phyloP scores from a whole-genome alignment of 2,888 invertebrate species.

The Protophormia terraenovae region DNA sequence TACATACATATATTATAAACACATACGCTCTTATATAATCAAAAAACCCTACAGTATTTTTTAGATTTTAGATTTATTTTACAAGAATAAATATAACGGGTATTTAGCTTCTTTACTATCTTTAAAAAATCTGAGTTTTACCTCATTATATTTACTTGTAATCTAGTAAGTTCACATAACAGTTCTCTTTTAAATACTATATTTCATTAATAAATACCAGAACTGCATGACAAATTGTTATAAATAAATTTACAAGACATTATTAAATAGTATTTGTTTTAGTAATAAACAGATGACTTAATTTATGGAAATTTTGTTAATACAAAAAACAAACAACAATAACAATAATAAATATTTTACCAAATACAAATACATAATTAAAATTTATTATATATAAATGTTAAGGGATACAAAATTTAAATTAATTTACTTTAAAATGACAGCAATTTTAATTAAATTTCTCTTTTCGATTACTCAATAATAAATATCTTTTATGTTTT shows the following conservation, averaged over 20 bases:
- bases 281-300: constrained; percentile 40
- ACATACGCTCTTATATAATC: too few species aligned
- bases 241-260: constrained; percentile 8
- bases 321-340: constrained; percentile 41
- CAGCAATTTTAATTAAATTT: constrained; percentile 63
- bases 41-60: too few species aligned
- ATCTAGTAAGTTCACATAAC: too few species aligned
- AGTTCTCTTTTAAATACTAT: too few species aligned
- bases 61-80: too few species aligned
- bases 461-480: background rate
- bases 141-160: too few species aligned
- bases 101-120: too few species aligned
- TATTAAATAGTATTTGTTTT: constrained; percentile 29
- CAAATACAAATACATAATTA: constrained; percentile 29
- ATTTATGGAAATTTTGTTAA: constrained; percentile 59
- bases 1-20: too few species aligned
- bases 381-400: constrained; percentile 39
- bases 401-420: constrained; percentile 22
- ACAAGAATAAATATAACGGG: too few species aligned
- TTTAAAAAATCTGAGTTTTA: too few species aligned
- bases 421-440: constrained; percentile 57
- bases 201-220: too few species aligned
- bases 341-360: constrained; percentile 14
- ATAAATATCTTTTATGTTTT: background rate
- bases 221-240: too few species aligned